Percentiles rank a stretch among this genome's conserved stretches.
Evolutionary conservation across 2,113 vertebrate genomes (phyloP).

Genomic region (Labeo rohita): DNA sequence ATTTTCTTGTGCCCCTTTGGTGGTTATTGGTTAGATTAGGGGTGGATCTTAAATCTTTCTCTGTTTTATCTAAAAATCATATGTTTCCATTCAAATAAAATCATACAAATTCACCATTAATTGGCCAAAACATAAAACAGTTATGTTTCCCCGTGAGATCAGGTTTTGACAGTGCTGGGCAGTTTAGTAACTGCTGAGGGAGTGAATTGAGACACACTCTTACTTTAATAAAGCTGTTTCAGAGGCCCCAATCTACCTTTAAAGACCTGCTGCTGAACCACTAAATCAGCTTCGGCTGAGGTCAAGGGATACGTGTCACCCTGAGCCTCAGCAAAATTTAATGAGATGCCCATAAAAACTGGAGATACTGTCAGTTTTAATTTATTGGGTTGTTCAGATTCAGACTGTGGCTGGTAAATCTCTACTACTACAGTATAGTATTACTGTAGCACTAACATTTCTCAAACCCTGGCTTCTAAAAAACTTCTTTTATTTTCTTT

Average conservation of each 20-base stretch:
- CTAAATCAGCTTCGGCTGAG: background rate
- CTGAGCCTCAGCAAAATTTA: background rate
- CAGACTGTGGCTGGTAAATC: background rate
- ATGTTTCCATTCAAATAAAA: no score
- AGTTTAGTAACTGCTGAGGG: background rate
- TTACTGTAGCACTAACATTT: background rate
- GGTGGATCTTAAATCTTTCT: no score
- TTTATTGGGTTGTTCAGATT: background rate
- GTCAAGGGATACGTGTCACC: background rate
- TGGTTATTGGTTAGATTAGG: background rate
- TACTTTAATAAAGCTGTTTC: slow-evolving; percentile 8
- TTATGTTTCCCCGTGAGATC: background rate
- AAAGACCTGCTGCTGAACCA: slow-evolving; percentile 3
- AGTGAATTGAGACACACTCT: background rate
- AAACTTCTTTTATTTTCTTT: background rate
- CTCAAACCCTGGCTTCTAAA: background rate
- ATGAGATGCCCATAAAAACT: background rate
- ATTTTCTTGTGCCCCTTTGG: background rate
- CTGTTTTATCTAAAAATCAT: no score
- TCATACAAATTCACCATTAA: background rate
- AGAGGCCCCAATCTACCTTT: background rate
- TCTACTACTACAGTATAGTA: background rate
- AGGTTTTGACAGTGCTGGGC: background rate
- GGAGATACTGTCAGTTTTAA: background rate
- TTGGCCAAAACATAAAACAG: background rate